Evolutionary conservation across 1,140 invertebrate species (phyloP).

Genomic region (Zaprionus capensis): DNA sequence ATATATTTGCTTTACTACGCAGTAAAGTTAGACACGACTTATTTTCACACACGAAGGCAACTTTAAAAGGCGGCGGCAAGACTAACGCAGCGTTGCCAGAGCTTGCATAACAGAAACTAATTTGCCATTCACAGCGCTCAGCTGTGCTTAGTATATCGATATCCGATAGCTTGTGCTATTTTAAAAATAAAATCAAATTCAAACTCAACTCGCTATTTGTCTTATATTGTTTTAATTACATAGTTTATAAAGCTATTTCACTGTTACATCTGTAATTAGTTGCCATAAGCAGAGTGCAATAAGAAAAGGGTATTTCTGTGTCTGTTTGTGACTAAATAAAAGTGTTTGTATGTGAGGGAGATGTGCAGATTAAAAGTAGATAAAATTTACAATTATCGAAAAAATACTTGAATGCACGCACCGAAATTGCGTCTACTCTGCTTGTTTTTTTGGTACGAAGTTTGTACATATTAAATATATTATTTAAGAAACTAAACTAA

Average conservation of each 20-base stretch:
- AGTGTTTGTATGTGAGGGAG: conserved; percentile 6
- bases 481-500: conserved; percentile 43
- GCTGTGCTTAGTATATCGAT: not conserved
- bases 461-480: conserved; percentile 71
- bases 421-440: not conserved
- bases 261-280: conserved; percentile 37
- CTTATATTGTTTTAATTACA: conserved; percentile 41
- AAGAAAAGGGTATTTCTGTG: conserved; percentile 33
- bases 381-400: conserved; percentile 39
- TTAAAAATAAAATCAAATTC: conserved; percentile 4
- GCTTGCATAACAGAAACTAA: no score
- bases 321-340: conserved; percentile 1
- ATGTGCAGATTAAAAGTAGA: conserved; percentile 38
- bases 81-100: conserved; percentile 16
- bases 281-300: conserved; percentile 40
- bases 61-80: conserved; percentile 15
- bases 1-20: not conserved
- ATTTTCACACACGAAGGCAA: not conserved
- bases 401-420: conserved; percentile 39
- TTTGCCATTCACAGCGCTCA: conserved; percentile 27
- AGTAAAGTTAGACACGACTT: not conserved
- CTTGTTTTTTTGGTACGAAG: conserved; percentile 61
- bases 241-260: conserved; percentile 54
- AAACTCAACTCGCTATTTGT: not conserved
- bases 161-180: not conserved